phyloP scores from a whole-genome alignment of 53 echinoderm and acorn worm genomes.

The Henricia sp. region DNA sequence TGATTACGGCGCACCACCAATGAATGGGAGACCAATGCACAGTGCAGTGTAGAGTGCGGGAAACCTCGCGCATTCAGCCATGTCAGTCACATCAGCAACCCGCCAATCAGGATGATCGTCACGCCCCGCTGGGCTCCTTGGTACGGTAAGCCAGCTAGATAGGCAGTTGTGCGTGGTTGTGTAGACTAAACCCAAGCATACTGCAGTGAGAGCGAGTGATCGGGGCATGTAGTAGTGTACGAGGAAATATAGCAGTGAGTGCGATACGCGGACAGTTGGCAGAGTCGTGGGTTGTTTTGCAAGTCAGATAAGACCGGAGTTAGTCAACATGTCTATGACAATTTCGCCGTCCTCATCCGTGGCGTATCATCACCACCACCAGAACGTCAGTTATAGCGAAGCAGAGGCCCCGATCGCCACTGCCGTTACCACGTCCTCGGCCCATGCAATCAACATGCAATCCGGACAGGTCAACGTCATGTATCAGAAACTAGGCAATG shows the following conservation, averaged over 20 bases:
- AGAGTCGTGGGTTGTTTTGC: slow-evolving; percentile 69
- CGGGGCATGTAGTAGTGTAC: neutral
- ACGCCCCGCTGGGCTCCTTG: slow-evolving; percentile 54
- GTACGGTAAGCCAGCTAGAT: neutral
- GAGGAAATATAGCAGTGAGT: slow-evolving; percentile 11
- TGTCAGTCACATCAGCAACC: slow-evolving; percentile 59
- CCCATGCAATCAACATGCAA: slow-evolving; percentile 54
- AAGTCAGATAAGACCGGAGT: slow-evolving; percentile 82
- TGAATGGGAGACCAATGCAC: slow-evolving; percentile 43
- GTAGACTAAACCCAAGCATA: slow-evolving; percentile 22
- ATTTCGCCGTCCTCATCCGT: slow-evolving; percentile 21
- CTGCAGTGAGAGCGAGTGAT: slow-evolving; percentile 9
- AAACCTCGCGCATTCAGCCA: slow-evolving; percentile 49
- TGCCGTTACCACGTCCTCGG: slow-evolving; percentile 28
- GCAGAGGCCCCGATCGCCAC: slow-evolving; percentile 56
- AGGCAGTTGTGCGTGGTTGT: slow-evolving; percentile 8
- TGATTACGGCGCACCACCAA: slow-evolving; percentile 54
- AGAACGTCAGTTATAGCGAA: slow-evolving; percentile 46
- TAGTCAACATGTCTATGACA: slow-evolving; percentile 57
- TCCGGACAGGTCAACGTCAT: slow-evolving; percentile 94
- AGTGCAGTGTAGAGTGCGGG: slow-evolving; percentile 15
- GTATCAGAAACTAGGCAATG: slow-evolving; percentile 96
- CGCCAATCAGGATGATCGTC: slow-evolving; percentile 67
- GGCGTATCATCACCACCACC: slow-evolving; percentile 40
- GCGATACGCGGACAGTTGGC: slow-evolving; percentile 21